Evolutionary conservation across 2,797 vertebrate species (phyloP), one percentile per base, ranked within the genome.

Genomic region (Setipinna tenuifilis): DNA sequence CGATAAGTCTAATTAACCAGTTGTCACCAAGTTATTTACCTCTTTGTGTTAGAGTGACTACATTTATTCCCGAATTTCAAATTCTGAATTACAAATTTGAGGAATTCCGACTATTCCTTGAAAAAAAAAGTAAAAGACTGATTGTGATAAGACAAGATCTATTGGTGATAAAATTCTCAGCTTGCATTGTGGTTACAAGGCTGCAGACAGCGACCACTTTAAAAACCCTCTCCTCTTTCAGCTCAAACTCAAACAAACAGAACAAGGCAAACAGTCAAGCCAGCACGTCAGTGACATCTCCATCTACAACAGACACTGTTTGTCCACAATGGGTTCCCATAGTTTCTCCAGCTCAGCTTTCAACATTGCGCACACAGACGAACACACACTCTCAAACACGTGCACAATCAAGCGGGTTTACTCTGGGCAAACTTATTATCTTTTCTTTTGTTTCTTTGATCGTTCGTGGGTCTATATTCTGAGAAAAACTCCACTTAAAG

Each of bases 161-260:
- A 19, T 44, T 21, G 19, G 71, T 78, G 71, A 78, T 78, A 78
- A 71, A 78, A 78, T 78, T 78, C 31, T 21, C 71, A 0, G 35
- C 31, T 78, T 21, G 71, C 31, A 41, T 78, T 71, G n/a, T 81
- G 83, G 71, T 83, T 86, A 88, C 90, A 84, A 88, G 86, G 93
- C 93, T 93, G 91, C 90, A 92, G 92, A 91, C 89, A 89, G 86
- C 82, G 82, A 88, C 90, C 19, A 35, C 71, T 78, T 71, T 78
- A 78, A 78, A 78, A 78, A 31, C 31, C 35, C 16, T 54, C 12
- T 35, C 6, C 31, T 71, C 65, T 31, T 31, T 71, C 65, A 71
- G 16, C 71, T 41, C 71, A 78, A 78, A 78, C 31, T 78, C 71
- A 78, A 78, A 78, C 71, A 78, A 78, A 78, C 17, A 78, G 71